These are phyloP conservation scores for Erythrocercus mccallii DNA, from an alignment of 2,113 vertebrate genomes.

Conservation along the genomic window DNA sequence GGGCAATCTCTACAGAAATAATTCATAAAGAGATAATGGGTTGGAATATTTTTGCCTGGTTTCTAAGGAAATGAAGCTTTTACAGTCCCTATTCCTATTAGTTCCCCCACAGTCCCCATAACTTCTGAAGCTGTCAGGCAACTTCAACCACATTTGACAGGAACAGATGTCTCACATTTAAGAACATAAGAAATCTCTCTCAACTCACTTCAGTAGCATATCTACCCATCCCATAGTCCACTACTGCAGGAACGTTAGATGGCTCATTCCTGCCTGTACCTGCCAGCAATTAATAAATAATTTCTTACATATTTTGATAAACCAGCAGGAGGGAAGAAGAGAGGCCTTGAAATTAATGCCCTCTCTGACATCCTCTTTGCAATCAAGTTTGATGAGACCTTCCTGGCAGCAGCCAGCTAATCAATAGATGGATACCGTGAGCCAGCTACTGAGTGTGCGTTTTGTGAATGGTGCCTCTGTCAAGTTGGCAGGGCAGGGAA, in stretches of 20 bases:
- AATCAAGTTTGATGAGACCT: background rate
- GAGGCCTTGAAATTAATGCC: background rate
- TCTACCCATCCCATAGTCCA: background rate
- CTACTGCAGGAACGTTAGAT: background rate
- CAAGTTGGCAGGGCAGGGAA: background rate
- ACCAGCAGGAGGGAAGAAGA: background rate
- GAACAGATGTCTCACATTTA: background rate
- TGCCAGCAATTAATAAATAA: background rate
- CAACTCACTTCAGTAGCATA: background rate
- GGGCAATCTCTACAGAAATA: slow-evolving; percentile 6
- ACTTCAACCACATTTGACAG: background rate
- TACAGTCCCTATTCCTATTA: background rate
- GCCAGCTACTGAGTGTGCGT: rapidly evolving
- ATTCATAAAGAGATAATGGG: slow-evolving; percentile 12
- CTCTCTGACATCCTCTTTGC: background rate
- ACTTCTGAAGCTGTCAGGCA: background rate
- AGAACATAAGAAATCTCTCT: background rate
- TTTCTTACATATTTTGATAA: background rate
- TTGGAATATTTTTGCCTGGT: slow-evolving; percentile 32
- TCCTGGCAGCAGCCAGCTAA: background rate
- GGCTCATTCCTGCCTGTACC: background rate
- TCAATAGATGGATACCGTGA: background rate
- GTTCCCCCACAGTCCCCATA: background rate
- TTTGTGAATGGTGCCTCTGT: background rate
- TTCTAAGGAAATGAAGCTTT: slow-evolving; percentile 44